Percentiles rank a stretch among this genome's conserved stretches.
Conservation (phyloP, 2,888 invertebrate genomes). For the Omphaloscelis lunosa region DNA sequence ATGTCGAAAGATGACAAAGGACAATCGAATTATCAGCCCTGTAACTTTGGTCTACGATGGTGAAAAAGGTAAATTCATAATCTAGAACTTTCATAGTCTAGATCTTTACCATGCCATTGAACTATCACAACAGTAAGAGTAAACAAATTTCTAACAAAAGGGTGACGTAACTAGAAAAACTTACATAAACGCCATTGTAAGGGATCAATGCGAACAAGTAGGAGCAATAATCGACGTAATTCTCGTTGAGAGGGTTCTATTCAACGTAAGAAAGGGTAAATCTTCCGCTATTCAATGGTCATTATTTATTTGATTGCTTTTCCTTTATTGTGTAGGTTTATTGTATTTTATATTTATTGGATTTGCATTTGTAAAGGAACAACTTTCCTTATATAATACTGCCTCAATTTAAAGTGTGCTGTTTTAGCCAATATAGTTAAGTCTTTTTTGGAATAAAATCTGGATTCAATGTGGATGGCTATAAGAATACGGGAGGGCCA, state of each 20-base stretch:
- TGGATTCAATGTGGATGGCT: not conserved
- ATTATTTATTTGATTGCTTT: conserved; percentile 23
- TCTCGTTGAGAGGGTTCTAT: conserved; percentile 5
- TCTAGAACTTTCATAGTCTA: not conserved
- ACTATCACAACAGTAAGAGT: not conserved
- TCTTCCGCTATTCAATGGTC: not conserved
- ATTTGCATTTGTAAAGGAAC: not conserved
- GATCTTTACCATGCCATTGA: not conserved
- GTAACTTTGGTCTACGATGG: not conserved
- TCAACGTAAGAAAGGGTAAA: not conserved
- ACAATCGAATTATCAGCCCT: not conserved
- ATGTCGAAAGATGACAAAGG: not conserved
- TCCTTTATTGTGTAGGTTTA: conserved; percentile 4
- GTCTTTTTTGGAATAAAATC: not conserved
- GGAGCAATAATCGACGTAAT: conserved; percentile 22
- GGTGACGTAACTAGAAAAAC: conserved; percentile 19
- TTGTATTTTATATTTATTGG: conserved; percentile 19
- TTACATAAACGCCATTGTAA: conserved; percentile 11
- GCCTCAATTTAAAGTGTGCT: not conserved
- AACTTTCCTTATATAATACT: not conserved
- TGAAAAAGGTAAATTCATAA: not conserved
- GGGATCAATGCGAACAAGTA: conserved; percentile 1
- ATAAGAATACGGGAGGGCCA: not conserved
- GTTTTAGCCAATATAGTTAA: not conserved
- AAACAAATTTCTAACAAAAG: conserved; percentile 12